Evolutionary conservation across 2,797 vertebrate genomes (phyloP).

Genomic region (Oreochromis mossambicus): DNA sequence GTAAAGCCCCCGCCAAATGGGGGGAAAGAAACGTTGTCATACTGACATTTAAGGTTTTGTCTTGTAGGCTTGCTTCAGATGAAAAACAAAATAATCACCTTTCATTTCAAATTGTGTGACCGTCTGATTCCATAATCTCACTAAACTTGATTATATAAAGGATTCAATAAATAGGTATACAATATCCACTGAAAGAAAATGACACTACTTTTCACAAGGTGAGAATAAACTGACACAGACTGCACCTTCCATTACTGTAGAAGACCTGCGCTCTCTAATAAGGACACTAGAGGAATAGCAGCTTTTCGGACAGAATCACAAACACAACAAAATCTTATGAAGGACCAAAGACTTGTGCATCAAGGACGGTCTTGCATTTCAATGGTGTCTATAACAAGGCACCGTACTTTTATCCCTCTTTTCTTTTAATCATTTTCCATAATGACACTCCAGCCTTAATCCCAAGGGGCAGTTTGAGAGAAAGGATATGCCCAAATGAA

Average conservation of each 20-base stretch:
- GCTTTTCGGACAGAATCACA: slow-evolving; percentile 15
- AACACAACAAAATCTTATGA: slow-evolving; percentile 1
- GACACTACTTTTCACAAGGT: slow-evolving; percentile 13
- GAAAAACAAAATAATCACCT: neutral
- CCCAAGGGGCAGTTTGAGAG: slow-evolving; percentile 1
- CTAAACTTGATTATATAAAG: neutral
- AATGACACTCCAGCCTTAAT: slow-evolving; percentile 31
- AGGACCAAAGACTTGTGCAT: slow-evolving; percentile 10
- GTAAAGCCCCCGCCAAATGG: neutral
- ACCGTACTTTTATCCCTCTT: neutral
- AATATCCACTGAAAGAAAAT: neutral
- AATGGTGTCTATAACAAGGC: slow-evolving; percentile 10
- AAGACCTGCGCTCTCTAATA: slow-evolving; percentile 20
- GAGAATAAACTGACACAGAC: slow-evolving; percentile 17
- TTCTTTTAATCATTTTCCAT: slow-evolving; percentile 29
- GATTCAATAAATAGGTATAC: neutral
- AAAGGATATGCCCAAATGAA: slow-evolving; percentile 16
- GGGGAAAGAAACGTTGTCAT: neutral
- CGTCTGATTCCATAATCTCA: neutral
- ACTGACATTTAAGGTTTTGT: neutral
- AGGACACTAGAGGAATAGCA: slow-evolving; percentile 29
- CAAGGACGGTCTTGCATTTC: slow-evolving; percentile 27
- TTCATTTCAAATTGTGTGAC: neutral
- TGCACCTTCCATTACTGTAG: slow-evolving; percentile 16
- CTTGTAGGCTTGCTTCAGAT: neutral